Base-by-base conservation (phyloP, 2,888 invertebrate species). In the Drosophila percnosoma region DNA sequence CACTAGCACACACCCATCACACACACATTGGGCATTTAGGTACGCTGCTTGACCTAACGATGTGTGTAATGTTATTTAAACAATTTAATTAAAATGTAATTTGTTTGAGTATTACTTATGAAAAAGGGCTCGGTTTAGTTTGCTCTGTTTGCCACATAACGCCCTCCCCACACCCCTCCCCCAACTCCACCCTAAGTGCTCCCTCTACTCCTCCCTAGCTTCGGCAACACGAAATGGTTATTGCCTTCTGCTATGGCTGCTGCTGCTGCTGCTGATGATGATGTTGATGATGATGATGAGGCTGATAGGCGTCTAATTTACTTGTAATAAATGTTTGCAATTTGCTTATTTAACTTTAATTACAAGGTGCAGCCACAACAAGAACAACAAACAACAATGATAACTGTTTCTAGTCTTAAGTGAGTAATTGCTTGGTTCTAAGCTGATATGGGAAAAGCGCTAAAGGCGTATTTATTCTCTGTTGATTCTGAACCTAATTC, bases 31-130 rank as follows among this genome's bases (percentile, higher is more conserved):
- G 72, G 68, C 75, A 84, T 88, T 87, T 88, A 89, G 90, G 87
- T 89, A 83, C 89, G 89, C 90, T 88, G 82, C 87, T 89, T 90
- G 89, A 85, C 83, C 91, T 91, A 88, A 91, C 90, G 90, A 89
- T 85, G 89, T 90, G 91, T 90, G 90, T 90, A 91, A 91, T 91
- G 89, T 91, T 88, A 85, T 85, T 91, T 87, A 91, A 91, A 91
- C 92, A 91, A 91, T 91, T 91, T 91, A 92, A 91, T 91, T 91
- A 91, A 92, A 92, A 91, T 91, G 91, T 90, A 91, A 92, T 91
- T 91, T 91, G 89, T 91, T 91, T 88, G 88, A 78, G 55, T 86
- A 88, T 88, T 86, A 83, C 87, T 89, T 87, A 87, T 87, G 78
- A 83, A 75, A 88, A 77, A 90, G 87, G 83, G 86, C 75, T 89